Base-by-base conservation (phyloP, 2,113 vertebrate species). In the Caranx ignobilis region DNA sequence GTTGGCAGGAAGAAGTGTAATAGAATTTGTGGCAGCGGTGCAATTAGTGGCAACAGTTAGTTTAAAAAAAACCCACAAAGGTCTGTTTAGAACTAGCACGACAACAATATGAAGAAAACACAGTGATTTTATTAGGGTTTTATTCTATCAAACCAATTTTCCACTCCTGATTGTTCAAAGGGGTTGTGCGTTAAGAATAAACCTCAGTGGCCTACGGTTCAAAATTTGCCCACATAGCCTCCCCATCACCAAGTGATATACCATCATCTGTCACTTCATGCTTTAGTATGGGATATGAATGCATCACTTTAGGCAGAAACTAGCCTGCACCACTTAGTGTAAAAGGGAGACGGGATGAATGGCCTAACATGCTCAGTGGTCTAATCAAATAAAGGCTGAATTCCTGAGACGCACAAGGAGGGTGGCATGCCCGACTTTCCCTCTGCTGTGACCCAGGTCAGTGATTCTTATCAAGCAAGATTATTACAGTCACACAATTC, bases 311-410 rank as follows among this genome's bases (percentile, higher is more conserved):
- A 13, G 43, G 71, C 66, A 77, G 54, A 73, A 68, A 69, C 35
- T 66, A 43, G 37, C 2, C 67, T 48, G 56, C 54, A 19, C 35
- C 15, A 26, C 60, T 57, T 60, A 37, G 64, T 60, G 62, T 68
- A 71, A 69, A 66, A 47, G 21, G 0, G 50, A 74, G 72, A 65
- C 59, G 62, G 55, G 10, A 45, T 2, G 11, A 64, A 57, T 16
- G 2, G 43, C 60, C 39, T 79, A 26, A 82, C 47, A 47, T 11
- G 19, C 37, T 45, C 45, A 63, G 47, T 70, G 74, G 73, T 81
- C 77, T 83, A 81, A 91, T 80, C 39, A 12, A 89, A 91, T 89
- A 70, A 88, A 84, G 50, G 52, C 75, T 67, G 65, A 80, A 90
- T 67, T 79, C 64, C 70, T 79, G 72, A 75, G 71, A 60, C 69